Evolutionary conservation across 1,140 invertebrate species (phyloP).

Genomic region (Piezodorus guildinii): DNA sequence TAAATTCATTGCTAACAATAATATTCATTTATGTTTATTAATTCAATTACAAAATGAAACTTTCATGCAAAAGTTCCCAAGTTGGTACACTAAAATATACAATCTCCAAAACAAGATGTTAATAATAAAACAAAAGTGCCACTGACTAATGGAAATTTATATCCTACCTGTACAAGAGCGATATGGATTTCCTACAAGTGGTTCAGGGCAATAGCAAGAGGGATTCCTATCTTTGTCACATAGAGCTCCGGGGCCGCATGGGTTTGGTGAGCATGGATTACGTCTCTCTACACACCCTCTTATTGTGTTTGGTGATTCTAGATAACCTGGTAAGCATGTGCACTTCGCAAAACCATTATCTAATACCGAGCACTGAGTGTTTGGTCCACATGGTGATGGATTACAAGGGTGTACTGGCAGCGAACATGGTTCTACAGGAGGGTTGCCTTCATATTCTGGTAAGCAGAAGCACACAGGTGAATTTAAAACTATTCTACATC

Average conservation of each 20-base stretch:
- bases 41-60: no score
- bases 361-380: constrained; percentile 69
- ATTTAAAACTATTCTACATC: constrained; percentile 57
- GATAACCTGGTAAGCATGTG: constrained; percentile 66
- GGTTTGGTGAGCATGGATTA: constrained; percentile 69
- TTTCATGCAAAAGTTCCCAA: no score
- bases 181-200: constrained; percentile 65
- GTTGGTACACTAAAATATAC: no score
- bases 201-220: constrained; percentile 68
- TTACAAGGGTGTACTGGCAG: constrained; percentile 64
- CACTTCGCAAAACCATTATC: constrained; percentile 78
- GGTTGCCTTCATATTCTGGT: constrained; percentile 77
- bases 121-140: background rate
- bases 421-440: constrained; percentile 52
- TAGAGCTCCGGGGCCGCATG: constrained; percentile 62
- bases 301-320: constrained; percentile 78
- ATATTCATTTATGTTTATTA: no score
- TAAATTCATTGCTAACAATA: no score
- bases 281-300: constrained; percentile 63
- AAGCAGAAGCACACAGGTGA: constrained; percentile 71
- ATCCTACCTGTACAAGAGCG: constrained; percentile 46
- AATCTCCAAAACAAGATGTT: no score
- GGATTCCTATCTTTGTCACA: constrained; percentile 64
- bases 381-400: constrained; percentile 75
- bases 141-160: background rate